A percentile compares a stretch with the other conserved stretches of the same genome.
Evolutionary conservation across 1,140 invertebrate species (phyloP).

Genomic region (Papilio glaucus): DNA sequence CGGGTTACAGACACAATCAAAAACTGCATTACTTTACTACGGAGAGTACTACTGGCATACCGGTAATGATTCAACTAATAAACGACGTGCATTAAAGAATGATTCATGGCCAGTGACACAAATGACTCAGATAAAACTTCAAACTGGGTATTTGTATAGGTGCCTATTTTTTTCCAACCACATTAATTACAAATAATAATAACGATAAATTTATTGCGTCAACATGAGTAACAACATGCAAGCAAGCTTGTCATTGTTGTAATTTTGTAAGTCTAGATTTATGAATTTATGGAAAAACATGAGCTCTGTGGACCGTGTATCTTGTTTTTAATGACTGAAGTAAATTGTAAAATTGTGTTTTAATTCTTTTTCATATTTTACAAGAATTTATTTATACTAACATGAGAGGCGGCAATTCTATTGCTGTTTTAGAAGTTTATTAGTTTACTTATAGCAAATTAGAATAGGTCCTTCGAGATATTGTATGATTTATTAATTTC

Average conservation of each 20-base stretch:
- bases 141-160: neutral
- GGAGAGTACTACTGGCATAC: neutral
- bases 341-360: neutral
- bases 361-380: neutral
- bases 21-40: neutral
- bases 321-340: neutral
- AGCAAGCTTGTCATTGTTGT: too few species aligned
- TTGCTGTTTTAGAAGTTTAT: too few species aligned
- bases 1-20: neutral
- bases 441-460: too few species aligned
- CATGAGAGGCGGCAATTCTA: too few species aligned
- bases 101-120: slow-evolving; percentile 19
- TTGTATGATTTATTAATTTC: too few species aligned
- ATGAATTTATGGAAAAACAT: neutral
- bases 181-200: neutral
- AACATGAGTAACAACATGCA: neutral
- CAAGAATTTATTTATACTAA: neutral
- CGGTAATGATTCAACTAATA: slow-evolving; percentile 25
- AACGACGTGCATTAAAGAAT: slow-evolving; percentile 6
- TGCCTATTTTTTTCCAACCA: slow-evolving; percentile 5
- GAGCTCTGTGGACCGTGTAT: neutral
- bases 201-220: neutral
- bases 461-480: too few species aligned
- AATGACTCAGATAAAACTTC: slow-evolving; percentile 25
- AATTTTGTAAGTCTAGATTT: neutral